Evolutionary conservation across 2,113 vertebrate species (phyloP).

Genomic region (Brachionichthys hirsutus): DNA sequence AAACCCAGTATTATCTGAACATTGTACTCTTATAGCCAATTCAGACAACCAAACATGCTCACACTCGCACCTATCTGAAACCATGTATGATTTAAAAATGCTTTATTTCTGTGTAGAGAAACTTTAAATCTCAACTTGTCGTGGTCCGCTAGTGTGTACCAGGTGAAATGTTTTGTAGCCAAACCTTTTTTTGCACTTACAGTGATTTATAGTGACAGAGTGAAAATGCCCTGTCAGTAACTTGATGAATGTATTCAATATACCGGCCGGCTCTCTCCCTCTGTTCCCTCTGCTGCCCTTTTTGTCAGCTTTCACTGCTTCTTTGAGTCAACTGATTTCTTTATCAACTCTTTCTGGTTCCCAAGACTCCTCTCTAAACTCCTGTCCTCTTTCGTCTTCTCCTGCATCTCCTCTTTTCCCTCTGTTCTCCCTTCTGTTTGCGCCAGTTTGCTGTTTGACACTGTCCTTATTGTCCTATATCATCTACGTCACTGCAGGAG

Average conservation of each 20-base stretch:
- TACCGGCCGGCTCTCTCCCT: constrained; percentile 29
- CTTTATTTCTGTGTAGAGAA: neutral
- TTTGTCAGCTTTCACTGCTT: constrained; percentile 43
- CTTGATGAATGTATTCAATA: constrained; percentile 67
- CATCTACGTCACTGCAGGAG: no score
- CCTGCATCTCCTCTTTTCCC: constrained; percentile 1
- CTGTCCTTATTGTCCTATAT: neutral
- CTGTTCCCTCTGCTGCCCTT: constrained; percentile 21
- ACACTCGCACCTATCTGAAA: no score
- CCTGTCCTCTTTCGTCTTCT: constrained; percentile 3
- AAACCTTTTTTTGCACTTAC: constrained; percentile 31
- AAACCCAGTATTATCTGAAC: no score
- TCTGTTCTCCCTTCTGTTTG: constrained; percentile 6
- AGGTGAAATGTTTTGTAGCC: constrained; percentile 34
- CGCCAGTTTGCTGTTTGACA: constrained; percentile 9
- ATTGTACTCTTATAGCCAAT: no score
- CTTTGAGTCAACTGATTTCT: constrained; percentile 42
- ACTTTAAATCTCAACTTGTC: constrained; percentile 1
- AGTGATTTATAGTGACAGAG: constrained; percentile 64
- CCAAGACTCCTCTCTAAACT: neutral
- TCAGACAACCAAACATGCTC: no score
- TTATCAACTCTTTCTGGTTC: constrained; percentile 29
- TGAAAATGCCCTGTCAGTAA: constrained; percentile 65
- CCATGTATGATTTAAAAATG: neutral
- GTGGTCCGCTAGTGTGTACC: constrained; percentile 3